Conservation (phyloP, 2,888 invertebrate genomes). For the Acheta domesticus region DNA sequence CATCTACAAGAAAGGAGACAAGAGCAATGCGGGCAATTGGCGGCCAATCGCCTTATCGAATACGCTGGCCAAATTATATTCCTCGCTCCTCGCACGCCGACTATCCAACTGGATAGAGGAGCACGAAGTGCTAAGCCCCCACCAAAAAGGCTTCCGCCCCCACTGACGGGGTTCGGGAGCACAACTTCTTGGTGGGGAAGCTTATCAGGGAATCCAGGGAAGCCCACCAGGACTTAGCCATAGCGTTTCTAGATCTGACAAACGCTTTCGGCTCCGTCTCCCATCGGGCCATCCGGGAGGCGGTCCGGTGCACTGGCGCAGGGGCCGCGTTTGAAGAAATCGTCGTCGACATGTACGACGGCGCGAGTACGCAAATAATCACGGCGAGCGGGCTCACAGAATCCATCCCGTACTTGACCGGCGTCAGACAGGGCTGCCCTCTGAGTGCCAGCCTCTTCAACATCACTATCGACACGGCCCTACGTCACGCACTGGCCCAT, state of each 20-base stretch:
- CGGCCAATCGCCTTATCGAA: constrained; percentile 38
- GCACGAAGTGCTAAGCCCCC: neutral
- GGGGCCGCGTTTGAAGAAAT: neutral
- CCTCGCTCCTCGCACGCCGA: constrained; percentile 33
- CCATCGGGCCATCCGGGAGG: neutral
- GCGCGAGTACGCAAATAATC: neutral
- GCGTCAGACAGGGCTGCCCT: neutral
- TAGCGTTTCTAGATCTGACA: neutral
- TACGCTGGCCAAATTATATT: constrained; percentile 39
- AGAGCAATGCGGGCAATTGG: constrained; percentile 37
- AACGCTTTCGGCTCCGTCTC: neutral
- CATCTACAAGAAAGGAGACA: constrained; percentile 39
- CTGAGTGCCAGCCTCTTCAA: neutral
- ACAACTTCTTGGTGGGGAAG: neutral
- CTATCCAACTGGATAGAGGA: constrained; percentile 34
- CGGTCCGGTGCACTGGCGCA: neutral
- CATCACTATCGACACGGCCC: neutral
- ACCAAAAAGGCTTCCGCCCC: neutral
- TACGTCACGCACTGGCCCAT: neutral
- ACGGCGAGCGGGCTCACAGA: neutral
- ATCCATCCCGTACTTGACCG: neutral
- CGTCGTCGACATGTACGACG: neutral
- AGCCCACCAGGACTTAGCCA: neutral
- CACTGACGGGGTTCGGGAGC: neutral
- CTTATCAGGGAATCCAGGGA: neutral